Percentiles rank a stretch among this genome's conserved stretches.
These are phyloP conservation scores for Coracopsis vasa DNA, from an alignment of 2,113 vertebrate genomes.

Conservation along the genomic window DNA sequence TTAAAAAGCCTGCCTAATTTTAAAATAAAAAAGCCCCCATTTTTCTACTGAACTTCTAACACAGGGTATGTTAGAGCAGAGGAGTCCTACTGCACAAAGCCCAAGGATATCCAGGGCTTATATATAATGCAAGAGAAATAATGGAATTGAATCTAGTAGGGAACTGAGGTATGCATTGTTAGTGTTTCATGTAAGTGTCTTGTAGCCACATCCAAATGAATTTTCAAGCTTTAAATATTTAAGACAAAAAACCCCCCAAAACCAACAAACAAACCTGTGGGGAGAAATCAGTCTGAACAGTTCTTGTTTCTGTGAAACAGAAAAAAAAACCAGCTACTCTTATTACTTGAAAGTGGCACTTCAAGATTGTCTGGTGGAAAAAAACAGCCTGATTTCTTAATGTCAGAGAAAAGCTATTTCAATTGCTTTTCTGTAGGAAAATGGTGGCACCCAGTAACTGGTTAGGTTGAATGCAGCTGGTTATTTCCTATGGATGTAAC, in stretches of 20 bases:
- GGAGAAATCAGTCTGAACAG: slow-evolving; percentile 16
- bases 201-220: slow-evolving; percentile 48
- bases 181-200: slow-evolving; percentile 40
- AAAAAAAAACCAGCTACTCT: neutral
- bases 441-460: neutral
- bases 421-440: neutral
- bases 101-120: slow-evolving; percentile 27
- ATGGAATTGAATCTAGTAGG: slow-evolving; percentile 27
- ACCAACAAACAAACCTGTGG: neutral
- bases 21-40: neutral
- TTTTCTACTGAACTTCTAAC: slow-evolving; percentile 13
- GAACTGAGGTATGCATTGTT: neutral
- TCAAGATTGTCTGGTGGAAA: neutral
- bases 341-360: neutral
- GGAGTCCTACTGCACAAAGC: neutral
- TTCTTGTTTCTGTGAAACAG: slow-evolving; percentile 17
- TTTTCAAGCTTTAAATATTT: slow-evolving; percentile 39
- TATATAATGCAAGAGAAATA: slow-evolving; percentile 37
- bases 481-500: slow-evolving; percentile 21
- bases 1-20: neutral
- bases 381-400: neutral
- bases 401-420: neutral
- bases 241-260: neutral
- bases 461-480: neutral
- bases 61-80: neutral